phyloP scores from a whole-genome alignment of 1,140 invertebrate genomes.

The Rhynchophorus ferrugineus region DNA sequence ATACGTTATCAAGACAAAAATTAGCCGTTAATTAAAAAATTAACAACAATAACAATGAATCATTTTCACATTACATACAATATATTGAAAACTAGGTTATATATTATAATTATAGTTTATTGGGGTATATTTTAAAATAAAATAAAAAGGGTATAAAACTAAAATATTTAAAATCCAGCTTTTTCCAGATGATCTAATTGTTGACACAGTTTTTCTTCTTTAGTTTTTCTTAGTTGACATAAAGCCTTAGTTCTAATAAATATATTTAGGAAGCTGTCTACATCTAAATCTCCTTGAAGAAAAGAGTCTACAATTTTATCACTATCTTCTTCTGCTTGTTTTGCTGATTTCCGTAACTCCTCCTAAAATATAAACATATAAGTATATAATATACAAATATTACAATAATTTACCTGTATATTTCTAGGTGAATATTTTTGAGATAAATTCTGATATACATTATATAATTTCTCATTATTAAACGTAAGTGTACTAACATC shows the following conservation, averaged over 20 bases:
- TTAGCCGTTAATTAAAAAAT: no score
- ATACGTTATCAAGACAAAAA: no score
- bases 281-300: constrained; percentile 62
- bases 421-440: constrained; percentile 65
- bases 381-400: constrained; percentile 1
- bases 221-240: constrained; percentile 62
- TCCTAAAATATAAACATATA: constrained; percentile 40
- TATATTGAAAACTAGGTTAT: no score
- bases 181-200: constrained; percentile 61
- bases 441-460: constrained; percentile 60
- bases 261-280: constrained; percentile 62
- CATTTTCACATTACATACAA: no score
- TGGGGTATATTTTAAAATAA: no score
- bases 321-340: constrained; percentile 63
- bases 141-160: not conserved
- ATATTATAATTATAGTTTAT: no score
- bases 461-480: constrained; percentile 59
- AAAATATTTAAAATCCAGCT: constrained; percentile 48
- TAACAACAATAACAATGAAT: no score
- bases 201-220: constrained; percentile 67
- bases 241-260: constrained; percentile 62
- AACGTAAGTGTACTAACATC: constrained; percentile 59
- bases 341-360: constrained; percentile 49
- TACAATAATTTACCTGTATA: constrained; percentile 54
- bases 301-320: constrained; percentile 69